Evolutionary conservation across 2,113 vertebrate genomes (phyloP).

Genomic region (Narcine bancroftii): DNA sequence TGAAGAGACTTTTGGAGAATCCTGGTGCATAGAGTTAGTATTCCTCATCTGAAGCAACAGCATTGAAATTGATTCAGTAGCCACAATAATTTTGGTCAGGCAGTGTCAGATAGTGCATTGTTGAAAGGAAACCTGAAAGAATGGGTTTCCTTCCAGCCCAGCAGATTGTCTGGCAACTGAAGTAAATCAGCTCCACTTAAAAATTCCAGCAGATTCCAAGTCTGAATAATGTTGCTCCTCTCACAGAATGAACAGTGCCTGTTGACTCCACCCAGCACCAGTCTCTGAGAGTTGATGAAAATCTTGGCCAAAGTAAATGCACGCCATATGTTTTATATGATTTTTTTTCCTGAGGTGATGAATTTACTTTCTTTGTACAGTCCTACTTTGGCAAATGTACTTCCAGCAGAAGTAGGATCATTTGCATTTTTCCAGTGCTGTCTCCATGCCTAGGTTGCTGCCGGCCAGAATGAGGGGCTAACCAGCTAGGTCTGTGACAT

Average conservation of each 20-base stretch:
- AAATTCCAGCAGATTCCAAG: no score
- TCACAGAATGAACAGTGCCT: no score
- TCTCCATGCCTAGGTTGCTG: no score
- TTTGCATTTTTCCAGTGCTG: background rate
- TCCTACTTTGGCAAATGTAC: background rate
- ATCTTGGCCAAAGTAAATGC: background rate
- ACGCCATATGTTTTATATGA: background rate
- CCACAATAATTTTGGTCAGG: no score
- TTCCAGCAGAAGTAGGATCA: background rate
- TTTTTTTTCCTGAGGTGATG: background rate
- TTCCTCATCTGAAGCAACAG: background rate
- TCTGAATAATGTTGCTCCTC: background rate
- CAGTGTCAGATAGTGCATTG: no score
- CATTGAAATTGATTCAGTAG: no score
- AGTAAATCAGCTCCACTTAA: background rate
- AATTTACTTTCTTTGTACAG: background rate
- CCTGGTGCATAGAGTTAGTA: background rate
- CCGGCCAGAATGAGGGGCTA: no score
- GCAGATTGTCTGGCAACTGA: slow-evolving; percentile 11
- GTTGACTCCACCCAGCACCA: background rate
- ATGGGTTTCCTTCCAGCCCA: no score
- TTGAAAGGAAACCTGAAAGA: background rate
- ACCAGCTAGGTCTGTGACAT: background rate
- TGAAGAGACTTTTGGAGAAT: background rate
- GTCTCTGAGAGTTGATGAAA: background rate